phyloP scores from a whole-genome alignment of 2,113 vertebrate genomes.

The Ceyx cyanopectus region DNA sequence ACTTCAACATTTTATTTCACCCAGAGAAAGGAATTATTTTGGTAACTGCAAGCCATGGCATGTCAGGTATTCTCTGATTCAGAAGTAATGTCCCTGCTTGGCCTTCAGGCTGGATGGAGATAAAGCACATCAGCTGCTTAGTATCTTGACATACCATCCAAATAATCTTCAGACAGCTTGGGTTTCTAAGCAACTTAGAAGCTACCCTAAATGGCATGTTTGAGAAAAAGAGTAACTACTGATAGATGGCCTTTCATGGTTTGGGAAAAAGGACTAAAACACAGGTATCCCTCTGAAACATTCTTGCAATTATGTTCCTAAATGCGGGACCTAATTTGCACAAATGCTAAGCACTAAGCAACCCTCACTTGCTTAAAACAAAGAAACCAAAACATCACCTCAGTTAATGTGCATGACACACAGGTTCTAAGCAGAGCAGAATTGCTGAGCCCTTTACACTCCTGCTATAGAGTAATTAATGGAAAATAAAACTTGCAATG shows the following conservation, averaged over 20 bases:
- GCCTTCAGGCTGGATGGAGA: not conserved
- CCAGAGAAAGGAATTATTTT: not conserved
- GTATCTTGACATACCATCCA: not conserved
- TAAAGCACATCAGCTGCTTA: not conserved
- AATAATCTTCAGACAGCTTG: not conserved
- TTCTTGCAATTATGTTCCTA: not conserved
- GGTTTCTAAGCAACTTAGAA: not conserved
- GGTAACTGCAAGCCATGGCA: not conserved
- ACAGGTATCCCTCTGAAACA: not conserved
- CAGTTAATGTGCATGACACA: not conserved
- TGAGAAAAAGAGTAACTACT: not conserved
- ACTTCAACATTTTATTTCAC: not conserved
- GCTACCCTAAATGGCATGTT: not conserved
- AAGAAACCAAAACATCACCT: not conserved
- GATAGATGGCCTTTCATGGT: not conserved
- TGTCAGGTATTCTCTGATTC: not conserved
- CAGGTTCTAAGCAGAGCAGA: not conserved
- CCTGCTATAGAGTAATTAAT: not conserved
- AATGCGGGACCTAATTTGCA: not conserved
- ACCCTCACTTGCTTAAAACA: not conserved
- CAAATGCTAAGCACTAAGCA: not conserved
- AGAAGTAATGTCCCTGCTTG: not conserved
- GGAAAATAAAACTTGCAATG: not conserved
- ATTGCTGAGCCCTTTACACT: not conserved
- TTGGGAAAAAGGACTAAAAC: not conserved